These are phyloP conservation scores for Rhinatrema bivittatum DNA, from an alignment of 2,797 vertebrate species.

Conservation along the genomic window DNA sequence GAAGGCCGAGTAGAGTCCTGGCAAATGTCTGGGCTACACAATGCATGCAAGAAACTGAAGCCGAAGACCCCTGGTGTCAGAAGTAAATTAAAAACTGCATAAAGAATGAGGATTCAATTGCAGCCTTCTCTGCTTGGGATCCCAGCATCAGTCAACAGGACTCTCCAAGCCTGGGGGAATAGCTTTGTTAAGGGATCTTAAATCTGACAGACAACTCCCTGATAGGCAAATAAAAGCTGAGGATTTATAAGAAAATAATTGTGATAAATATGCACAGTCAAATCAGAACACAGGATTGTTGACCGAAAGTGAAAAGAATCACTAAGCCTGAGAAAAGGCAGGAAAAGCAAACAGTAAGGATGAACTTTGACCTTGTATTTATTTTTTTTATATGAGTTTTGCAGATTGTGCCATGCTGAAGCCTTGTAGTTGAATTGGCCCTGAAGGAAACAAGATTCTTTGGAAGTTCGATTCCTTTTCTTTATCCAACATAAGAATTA, in stretches of 20 bases:
- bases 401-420: too few relatives aligned
- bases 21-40: conserved; percentile 9
- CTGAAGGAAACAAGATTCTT: too few relatives aligned
- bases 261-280: background rate
- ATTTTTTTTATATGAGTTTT: too few relatives aligned
- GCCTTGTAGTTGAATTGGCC: too few relatives aligned
- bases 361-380: background rate
- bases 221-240: conserved; percentile 31
- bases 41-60: conserved; percentile 14
- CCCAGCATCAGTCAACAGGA: conserved; percentile 18
- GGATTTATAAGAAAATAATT: conserved; percentile 27
- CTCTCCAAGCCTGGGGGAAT: conserved; percentile 17
- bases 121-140: conserved; percentile 12
- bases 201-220: conserved; percentile 25
- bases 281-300: conserved; percentile 5
- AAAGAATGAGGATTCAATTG: conserved; percentile 34
- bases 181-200: conserved; percentile 30
- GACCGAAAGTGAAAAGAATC: conserved; percentile 8
- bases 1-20: too few relatives aligned
- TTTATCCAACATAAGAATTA: too few relatives aligned
- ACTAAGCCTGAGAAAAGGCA: conserved; percentile 16
- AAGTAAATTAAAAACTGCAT: conserved; percentile 36
- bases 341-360: conserved; percentile 17
- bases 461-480: too few relatives aligned
- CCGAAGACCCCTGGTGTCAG: conserved; percentile 22